These are phyloP conservation scores for Rhabdomys pumilio DNA, from an alignment of 2,797 vertebrate species.

Conservation along the genomic window DNA sequence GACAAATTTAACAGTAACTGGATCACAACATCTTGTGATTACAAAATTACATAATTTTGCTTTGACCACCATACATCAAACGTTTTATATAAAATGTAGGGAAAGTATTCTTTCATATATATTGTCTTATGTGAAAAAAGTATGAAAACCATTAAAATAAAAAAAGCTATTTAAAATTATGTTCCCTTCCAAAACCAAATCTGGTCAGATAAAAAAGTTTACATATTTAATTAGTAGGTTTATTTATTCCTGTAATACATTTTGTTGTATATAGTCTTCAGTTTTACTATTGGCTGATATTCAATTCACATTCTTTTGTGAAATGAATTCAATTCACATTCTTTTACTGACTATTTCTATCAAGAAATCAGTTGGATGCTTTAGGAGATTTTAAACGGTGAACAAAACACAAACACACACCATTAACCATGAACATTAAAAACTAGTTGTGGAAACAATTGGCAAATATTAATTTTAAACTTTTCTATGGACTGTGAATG, in stretches of 20 bases:
- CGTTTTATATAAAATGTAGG: neutral
- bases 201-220: neutral
- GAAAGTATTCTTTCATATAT: neutral
- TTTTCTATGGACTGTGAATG: neutral
- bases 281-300: neutral
- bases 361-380: neutral
- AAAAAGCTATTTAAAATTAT: neutral
- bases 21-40: neutral
- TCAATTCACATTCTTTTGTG: neutral
- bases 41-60: neutral
- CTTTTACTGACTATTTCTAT: neutral
- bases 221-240: neutral
- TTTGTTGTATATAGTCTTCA: conserved; percentile 3
- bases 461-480: neutral
- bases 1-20: neutral
- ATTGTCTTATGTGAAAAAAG: conserved; percentile 29
- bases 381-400: neutral
- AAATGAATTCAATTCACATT: neutral
- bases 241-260: neutral
- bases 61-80: neutral
- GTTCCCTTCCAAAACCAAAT: neutral
- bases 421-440: neutral
- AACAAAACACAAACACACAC: neutral
- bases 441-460: neutral
- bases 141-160: neutral